Conservation (phyloP, 2,888 invertebrate genomes). For the Ectemnius cavifrons region DNA sequence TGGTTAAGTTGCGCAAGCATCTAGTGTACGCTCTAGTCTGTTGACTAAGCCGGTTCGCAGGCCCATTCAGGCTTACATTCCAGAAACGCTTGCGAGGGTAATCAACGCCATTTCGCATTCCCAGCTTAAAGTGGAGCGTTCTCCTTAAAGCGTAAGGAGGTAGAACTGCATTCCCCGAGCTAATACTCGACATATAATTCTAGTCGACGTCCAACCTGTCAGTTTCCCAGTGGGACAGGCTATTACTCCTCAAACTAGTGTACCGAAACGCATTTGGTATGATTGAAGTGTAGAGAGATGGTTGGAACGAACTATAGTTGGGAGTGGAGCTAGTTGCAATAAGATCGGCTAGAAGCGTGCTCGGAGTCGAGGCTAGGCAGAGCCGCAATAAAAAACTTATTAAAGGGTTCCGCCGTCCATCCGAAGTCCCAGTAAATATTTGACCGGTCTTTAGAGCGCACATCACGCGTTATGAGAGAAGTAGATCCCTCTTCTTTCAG, state of each 20-base stretch:
- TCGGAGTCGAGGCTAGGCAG: no score
- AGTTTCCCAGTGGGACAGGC: no score
- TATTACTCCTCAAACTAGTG: no score
- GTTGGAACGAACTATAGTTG: no score
- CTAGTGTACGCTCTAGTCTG: neutral
- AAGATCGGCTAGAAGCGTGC: no score
- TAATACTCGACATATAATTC: neutral
- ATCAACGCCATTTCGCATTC: constrained; percentile 49
- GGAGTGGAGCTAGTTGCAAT: no score
- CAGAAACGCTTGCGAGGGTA: constrained; percentile 35
- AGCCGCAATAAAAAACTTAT: constrained; percentile 73
- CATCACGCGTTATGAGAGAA: constrained; percentile 64
- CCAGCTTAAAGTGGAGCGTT: constrained; percentile 18
- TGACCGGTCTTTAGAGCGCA: constrained; percentile 67
- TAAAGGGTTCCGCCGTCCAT: constrained; percentile 58
- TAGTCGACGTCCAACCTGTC: no score
- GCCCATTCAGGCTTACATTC: constrained; percentile 20
- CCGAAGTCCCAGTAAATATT: constrained; percentile 71
- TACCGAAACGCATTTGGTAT: no score
- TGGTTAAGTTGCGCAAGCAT: neutral
- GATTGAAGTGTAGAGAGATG: no score
- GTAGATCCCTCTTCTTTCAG: constrained; percentile 40
- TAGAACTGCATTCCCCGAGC: constrained; percentile 29
- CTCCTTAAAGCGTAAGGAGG: constrained; percentile 25
- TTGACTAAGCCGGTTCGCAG: neutral